Evolutionary conservation across 2,888 invertebrate species (phyloP), one percentile per base, ranked within the genome.

Genomic region (Leptopilina myrica): DNA sequence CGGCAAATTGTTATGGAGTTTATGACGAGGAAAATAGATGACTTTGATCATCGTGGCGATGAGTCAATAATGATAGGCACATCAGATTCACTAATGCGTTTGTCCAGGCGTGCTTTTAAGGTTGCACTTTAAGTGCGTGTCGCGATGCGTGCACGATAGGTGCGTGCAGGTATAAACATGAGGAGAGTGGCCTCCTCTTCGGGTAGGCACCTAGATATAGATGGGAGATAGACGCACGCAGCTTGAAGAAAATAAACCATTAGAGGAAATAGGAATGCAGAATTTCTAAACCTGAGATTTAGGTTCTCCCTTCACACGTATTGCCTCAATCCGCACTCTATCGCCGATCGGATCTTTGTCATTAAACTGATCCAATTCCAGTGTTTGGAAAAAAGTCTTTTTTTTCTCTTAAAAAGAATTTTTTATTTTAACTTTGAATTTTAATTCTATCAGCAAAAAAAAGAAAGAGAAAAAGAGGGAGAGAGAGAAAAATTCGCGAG

Each of bases 191-290:
- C 66, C 80, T 53, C 66, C 80, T 53, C 64, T 64, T 33, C 76
- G 77, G 65, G 49, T 14, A 62, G 64, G 76, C 79, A 78, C 80
- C 80, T 84, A 85, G 86, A 84, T 84, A 83, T 84, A 85, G 86
- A 84, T 85, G 84, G 84, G 78, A 85, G 85, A 85, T 85, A 86
- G 84, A 84, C 84, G 84, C 84, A 84, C 83, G 84, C 80, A 78
- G 76, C 80, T 80, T 76, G 75, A 79, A 81, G 78, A 86, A 86
- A 86, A 86, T 85, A 84, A 86, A 84, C 82, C 84, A 84, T 84
- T 83, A 79, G 80, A 76, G 82, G 79, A 85, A 86, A 83, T 84
- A 85, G 85, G 86, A 86, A 86, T 86, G 86, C 84, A 78, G 81
- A 81, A 75, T 79, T 76, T 64, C 78, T 65, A 53, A 66, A 65